Conservation (phyloP, 1,140 invertebrate species). For the Musca domestica region DNA sequence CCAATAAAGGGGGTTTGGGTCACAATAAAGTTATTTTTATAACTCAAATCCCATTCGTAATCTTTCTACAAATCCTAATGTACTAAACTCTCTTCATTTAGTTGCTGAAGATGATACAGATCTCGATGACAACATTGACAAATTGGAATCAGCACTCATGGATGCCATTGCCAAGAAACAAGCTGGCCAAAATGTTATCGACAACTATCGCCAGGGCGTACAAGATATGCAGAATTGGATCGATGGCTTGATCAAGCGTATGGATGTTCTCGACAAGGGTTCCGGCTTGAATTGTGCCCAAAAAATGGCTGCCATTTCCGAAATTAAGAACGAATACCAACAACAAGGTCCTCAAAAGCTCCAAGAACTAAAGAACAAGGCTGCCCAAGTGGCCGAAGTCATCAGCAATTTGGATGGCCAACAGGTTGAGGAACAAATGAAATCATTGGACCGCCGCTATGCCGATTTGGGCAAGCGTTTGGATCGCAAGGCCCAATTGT, state of each 20-base stretch:
- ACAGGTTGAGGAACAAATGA: conserved; percentile 86
- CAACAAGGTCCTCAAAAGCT: conserved; percentile 66
- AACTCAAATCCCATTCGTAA: no score
- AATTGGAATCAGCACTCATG: conserved; percentile 66
- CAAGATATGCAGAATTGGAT: conserved; percentile 77
- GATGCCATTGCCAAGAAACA: conserved; percentile 75
- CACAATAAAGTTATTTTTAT: no score
- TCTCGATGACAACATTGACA: conserved; percentile 70
- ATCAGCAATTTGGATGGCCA: conserved; percentile 85
- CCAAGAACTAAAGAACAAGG: conserved; percentile 67
- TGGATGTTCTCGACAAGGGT: conserved; percentile 79
- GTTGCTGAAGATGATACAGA: conserved; percentile 64
- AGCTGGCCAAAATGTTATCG: conserved; percentile 71
- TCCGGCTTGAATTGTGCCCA: conserved; percentile 77
- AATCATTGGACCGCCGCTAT: conserved; percentile 77
- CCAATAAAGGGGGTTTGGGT: no score
- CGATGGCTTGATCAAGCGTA: conserved; percentile 72
- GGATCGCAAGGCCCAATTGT: conserved; percentile 75
- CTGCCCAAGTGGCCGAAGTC: conserved; percentile 70
- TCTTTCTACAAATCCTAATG: no score
- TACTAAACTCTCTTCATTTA: conserved; percentile 27
- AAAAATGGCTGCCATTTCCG: conserved; percentile 70
- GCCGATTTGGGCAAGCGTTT: conserved; percentile 80
- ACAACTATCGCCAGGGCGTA: conserved; percentile 73
- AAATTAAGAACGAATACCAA: conserved; percentile 69